Base-by-base conservation (phyloP, 2,888 invertebrate species). In the Chorisops tibialis region DNA sequence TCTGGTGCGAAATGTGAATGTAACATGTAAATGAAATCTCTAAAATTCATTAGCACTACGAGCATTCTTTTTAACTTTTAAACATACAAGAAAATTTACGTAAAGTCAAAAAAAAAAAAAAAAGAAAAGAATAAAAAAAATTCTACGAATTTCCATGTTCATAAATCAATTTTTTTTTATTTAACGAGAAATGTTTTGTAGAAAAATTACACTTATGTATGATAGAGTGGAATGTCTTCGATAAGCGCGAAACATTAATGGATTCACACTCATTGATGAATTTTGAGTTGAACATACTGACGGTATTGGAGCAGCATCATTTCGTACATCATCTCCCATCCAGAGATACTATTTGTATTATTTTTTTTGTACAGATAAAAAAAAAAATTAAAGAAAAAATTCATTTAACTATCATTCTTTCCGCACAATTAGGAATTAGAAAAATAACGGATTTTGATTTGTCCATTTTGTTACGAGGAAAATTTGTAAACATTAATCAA, bases 151-250 rank as follows among this genome's bases (percentile, higher is more conserved):
- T n/a, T n/a, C n/a, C n/a, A n/a, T n/a, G n/a, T n/a, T n/a, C 24
- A 22, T 38, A 24, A 49, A 24, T 24, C 9, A 14, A 24, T 49
- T 49, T 49, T 16, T 9, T 22, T 16, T 37, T 22, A 24, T 52
- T 39, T 12, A 61, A 18, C 30, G 12, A 38, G 4, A 38, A 39
- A 39, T 16, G 16, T 14, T 41, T 30, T 30, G 9, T 7, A 30
- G 5, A 30, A 64, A 70, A 70, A 72, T 78, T 78, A 78, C 77
- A 74, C 77, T 76, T 73, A 75, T 69, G 67, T 76, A 76, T 62
- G 77, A 75, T 70, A 76, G 71, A 67, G 77, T 74, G 66, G 77
- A 78, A 69, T 78, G 77, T 63, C 77, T 70, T 61, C 77, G 74
- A 67, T 72, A 70, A 50, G 65, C 62, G 62, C 69, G 67, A 64